phyloP scores from a whole-genome alignment of 2,888 invertebrate species.

The Mamestra brassicae region DNA sequence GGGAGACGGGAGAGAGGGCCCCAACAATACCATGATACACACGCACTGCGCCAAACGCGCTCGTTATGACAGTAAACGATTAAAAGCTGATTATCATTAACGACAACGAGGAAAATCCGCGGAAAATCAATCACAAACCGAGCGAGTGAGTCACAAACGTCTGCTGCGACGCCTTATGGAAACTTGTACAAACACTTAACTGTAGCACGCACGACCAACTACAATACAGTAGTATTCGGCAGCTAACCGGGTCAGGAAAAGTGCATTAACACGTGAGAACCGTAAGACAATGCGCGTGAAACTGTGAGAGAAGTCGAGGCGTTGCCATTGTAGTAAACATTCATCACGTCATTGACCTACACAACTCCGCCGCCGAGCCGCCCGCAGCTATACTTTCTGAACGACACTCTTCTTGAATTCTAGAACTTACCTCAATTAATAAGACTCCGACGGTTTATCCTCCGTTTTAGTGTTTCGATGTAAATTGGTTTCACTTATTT shows the following conservation, averaged over 20 bases:
- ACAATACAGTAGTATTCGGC: constrained; percentile 61
- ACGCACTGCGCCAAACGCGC: constrained; percentile 44
- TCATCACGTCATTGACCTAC: constrained; percentile 88
- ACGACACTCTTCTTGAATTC: constrained; percentile 61
- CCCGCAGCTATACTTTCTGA: constrained; percentile 67
- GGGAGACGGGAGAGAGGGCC: constrained; percentile 73
- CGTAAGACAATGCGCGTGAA: constrained; percentile 87
- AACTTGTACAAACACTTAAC: constrained; percentile 72
- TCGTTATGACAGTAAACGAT: constrained; percentile 32
- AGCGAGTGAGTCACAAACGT: constrained; percentile 74
- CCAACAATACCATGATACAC: constrained; percentile 75
- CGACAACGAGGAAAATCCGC: constrained; percentile 67
- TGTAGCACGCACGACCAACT: constrained; percentile 62
- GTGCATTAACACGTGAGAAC: constrained; percentile 85
- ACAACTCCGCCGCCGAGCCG: constrained; percentile 55
- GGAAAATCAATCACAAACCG: constrained; percentile 74
- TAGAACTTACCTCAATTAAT: constrained; percentile 75
- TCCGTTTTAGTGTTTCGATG: constrained; percentile 65
- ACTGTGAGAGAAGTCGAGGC: constrained; percentile 90
- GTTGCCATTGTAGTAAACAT: constrained; percentile 91
- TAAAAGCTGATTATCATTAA: constrained; percentile 54
- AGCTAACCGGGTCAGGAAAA: constrained; percentile 76
- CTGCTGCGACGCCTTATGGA: constrained; percentile 64
- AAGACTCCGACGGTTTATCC: constrained; percentile 61
- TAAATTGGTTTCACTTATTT: constrained; percentile 78